These are phyloP conservation scores for Lamellibrachia luymesi DNA, from an alignment of 1,140 invertebrate species.

Conservation along the genomic window DNA sequence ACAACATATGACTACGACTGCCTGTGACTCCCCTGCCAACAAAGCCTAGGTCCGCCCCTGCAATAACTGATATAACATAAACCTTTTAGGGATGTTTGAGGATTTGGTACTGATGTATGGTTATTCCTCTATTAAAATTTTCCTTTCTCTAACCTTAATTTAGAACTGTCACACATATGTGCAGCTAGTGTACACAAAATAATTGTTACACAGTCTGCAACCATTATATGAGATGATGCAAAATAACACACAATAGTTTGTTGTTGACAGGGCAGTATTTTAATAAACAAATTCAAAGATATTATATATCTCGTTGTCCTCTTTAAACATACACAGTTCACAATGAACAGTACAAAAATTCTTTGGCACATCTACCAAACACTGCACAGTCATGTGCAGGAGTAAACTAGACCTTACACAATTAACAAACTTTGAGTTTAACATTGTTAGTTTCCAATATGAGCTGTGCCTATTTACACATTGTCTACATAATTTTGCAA, in stretches of 20 bases:
- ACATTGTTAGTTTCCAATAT: neutral
- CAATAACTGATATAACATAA: no score
- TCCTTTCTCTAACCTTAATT: no score
- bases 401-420: neutral
- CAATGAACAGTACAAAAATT: neutral
- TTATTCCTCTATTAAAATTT: no score
- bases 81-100: neutral
- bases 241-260: neutral
- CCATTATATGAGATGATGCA: neutral
- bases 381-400: neutral
- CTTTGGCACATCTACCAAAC: neutral
- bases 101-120: neutral
- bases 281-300: slow-evolving; percentile 1
- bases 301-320: neutral
- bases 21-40: no score
- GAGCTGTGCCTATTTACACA: neutral
- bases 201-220: neutral
- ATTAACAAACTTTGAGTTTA: neutral
- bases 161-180: no score
- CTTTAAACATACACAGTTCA: neutral
- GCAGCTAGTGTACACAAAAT: neutral
- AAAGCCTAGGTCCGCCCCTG: no score
- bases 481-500: neutral
- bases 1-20: no score
- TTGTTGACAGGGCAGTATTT: neutral